A percentile compares a stretch with the other conserved stretches of the same genome.
Conservation (phyloP, 2,888 invertebrate species). For the Drosophila meridiana region DNA sequence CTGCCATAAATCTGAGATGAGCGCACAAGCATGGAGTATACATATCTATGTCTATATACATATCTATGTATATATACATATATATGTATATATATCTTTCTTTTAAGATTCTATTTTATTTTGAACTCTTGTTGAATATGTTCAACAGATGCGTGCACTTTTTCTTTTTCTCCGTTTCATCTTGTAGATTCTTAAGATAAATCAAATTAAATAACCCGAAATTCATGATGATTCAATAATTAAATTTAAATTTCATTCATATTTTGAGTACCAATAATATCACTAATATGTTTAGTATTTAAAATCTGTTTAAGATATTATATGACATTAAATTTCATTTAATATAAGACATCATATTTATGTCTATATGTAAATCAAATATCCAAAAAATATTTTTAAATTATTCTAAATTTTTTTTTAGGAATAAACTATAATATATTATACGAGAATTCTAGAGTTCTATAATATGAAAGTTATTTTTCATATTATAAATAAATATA, state of each 20-base stretch:
- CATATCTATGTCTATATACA: background rate
- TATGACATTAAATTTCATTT: too few relatives aligned
- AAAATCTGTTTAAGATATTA: background rate
- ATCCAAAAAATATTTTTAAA: too few relatives aligned
- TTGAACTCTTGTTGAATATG: background rate
- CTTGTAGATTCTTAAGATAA: constrained; percentile 8
- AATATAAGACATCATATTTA: too few relatives aligned
- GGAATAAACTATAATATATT: too few relatives aligned
- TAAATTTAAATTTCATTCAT: background rate
- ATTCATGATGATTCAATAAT: constrained; percentile 4
- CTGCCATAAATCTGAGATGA: constrained; percentile 8
- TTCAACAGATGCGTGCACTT: constrained; percentile 7
- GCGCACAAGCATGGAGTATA: background rate
- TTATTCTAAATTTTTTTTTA: too few relatives aligned
- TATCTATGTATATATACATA: too few relatives aligned
- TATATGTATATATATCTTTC: background rate
- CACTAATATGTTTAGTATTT: background rate
- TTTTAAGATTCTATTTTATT: background rate
- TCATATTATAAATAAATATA: too few relatives aligned
- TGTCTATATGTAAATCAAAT: too few relatives aligned
- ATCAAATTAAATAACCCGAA: constrained; percentile 9
- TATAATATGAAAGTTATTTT: too few relatives aligned
- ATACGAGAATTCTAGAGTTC: too few relatives aligned
- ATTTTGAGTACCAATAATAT: background rate
- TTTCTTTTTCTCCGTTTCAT: background rate